Percentiles rank a stretch among this genome's conserved stretches.
These are phyloP conservation scores for Caenorhabditis angaria DNA, from an alignment of 2,888 invertebrate species.

Conservation along the genomic window DNA sequence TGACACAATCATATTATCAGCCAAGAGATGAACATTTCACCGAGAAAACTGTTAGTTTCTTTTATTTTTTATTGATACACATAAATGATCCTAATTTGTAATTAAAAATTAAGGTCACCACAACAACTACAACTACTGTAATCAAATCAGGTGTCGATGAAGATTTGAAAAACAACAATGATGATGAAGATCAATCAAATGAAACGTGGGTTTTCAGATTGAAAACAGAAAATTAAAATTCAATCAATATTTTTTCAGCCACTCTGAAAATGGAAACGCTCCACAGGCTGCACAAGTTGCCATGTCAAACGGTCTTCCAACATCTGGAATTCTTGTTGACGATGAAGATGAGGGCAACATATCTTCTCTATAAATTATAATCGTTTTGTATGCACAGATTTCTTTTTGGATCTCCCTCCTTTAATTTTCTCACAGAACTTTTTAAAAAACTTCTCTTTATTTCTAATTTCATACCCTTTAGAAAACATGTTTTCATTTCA, in stretches of 20 bases:
- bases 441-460: slow-evolving; percentile 2
- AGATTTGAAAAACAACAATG: slow-evolving; percentile 40
- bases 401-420: slow-evolving; percentile 16
- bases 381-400: slow-evolving; percentile 14
- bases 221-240: not conserved
- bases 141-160: slow-evolving; percentile 30
- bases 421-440: not conserved
- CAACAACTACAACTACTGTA: slow-evolving; percentile 23
- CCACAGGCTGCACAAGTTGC: slow-evolving; percentile 5
- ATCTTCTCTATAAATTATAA: slow-evolving; percentile 8
- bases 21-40: slow-evolving; percentile 14
- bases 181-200: slow-evolving; percentile 11
- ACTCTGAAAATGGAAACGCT: slow-evolving; percentile 27
- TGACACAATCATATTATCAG: slow-evolving; percentile 38
- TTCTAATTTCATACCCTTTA: not conserved
- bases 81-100: not conserved
- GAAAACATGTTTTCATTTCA: not conserved
- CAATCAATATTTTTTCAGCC: slow-evolving; percentile 16
- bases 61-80: not conserved
- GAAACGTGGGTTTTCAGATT: not conserved
- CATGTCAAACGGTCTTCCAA: slow-evolving; percentile 27
- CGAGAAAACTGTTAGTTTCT: slow-evolving; percentile 9
- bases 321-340: slow-evolving; percentile 36
- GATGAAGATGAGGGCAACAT: slow-evolving; percentile 29
- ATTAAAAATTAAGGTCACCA: slow-evolving; percentile 25